A percentile compares a stretch with the other conserved stretches of the same genome.
Conservation (phyloP, 2,797 vertebrate genomes). For the Lindbergichthys nudifrons region DNA sequence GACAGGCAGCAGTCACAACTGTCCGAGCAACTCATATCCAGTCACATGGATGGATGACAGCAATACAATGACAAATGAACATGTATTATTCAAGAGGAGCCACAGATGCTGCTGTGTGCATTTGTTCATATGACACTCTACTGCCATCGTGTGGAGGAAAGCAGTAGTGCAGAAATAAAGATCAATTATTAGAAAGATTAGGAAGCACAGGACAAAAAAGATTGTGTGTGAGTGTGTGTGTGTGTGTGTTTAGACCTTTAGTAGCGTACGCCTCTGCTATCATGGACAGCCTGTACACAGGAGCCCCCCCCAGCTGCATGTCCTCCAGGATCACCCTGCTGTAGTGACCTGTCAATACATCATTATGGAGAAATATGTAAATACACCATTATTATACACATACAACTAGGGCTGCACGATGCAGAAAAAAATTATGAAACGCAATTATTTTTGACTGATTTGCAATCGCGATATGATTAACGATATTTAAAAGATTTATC, state of each 20-base stretch:
- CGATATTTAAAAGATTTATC: no score
- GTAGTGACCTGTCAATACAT: constrained; percentile 84
- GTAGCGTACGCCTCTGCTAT: constrained; percentile 96
- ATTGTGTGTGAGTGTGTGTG: background rate
- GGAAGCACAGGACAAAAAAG: background rate
- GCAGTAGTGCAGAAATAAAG: constrained; percentile 19
- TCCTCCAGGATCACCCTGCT: constrained; percentile 89
- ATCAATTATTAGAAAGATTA: background rate
- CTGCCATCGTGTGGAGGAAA: constrained; percentile 67
- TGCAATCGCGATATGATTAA: no score
- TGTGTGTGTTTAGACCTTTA: constrained; percentile 87
- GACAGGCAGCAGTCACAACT: background rate
- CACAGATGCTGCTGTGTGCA: background rate
- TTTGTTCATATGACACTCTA: constrained; percentile 17
- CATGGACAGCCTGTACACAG: constrained; percentile 93
- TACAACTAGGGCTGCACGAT: background rate
- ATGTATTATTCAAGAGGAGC: constrained; percentile 1
- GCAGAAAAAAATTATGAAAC: no score
- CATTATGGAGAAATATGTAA: background rate
- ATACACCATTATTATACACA: background rate
- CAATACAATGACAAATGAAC: background rate
- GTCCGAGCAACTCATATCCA: background rate
- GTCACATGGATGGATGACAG: background rate
- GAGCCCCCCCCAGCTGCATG: constrained; percentile 88
- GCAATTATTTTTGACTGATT: no score